Evolutionary conservation across 2,797 vertebrate genomes (phyloP).

Genomic region (Xyrichtys novacula): DNA sequence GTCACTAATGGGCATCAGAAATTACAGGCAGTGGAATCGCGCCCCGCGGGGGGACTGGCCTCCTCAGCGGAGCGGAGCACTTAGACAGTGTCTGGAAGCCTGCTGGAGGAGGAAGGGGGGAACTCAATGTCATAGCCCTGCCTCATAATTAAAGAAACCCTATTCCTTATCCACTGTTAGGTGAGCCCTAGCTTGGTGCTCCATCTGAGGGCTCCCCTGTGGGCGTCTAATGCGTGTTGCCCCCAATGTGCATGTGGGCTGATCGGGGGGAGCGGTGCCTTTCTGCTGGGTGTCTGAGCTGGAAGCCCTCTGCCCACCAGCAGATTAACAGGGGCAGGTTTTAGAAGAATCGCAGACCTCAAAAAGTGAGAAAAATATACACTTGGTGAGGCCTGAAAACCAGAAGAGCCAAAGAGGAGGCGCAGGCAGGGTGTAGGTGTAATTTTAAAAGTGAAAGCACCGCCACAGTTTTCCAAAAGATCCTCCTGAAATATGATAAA

Average conservation of each 20-base stretch:
- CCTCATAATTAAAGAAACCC: conserved; percentile 86
- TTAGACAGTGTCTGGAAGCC: conserved; percentile 84
- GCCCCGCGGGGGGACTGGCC: conserved; percentile 81
- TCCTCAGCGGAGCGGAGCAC: conserved; percentile 82
- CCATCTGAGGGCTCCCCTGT: conserved; percentile 74
- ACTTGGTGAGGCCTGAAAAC: conserved; percentile 55
- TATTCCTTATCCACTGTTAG: conserved; percentile 84
- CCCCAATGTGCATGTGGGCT: conserved; percentile 75
- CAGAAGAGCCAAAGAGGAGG: conserved; percentile 58
- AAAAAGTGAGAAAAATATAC: conserved; percentile 66
- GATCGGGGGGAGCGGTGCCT: conserved; percentile 67
- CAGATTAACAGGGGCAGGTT: conserved; percentile 56
- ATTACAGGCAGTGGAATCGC: conserved; percentile 83
- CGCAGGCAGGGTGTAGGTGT: conserved; percentile 43
- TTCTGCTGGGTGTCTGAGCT: conserved; percentile 72
- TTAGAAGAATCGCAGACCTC: conserved; percentile 53
- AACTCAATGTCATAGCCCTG: conserved; percentile 81
- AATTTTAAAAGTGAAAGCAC: conserved; percentile 63
- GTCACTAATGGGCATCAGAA: conserved; percentile 86
- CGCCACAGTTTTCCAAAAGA: conserved; percentile 50
- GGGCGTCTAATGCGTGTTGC: conserved; percentile 77
- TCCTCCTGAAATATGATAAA: conserved; percentile 67
- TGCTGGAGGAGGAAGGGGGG: conserved; percentile 74
- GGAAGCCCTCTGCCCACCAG: conserved; percentile 70
- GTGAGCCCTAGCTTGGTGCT: conserved; percentile 74